A percentile compares a stretch with the other conserved stretches of the same genome.
Conservation (phyloP, 2,113 vertebrate genomes). For the Oncorhynchus keta region DNA sequence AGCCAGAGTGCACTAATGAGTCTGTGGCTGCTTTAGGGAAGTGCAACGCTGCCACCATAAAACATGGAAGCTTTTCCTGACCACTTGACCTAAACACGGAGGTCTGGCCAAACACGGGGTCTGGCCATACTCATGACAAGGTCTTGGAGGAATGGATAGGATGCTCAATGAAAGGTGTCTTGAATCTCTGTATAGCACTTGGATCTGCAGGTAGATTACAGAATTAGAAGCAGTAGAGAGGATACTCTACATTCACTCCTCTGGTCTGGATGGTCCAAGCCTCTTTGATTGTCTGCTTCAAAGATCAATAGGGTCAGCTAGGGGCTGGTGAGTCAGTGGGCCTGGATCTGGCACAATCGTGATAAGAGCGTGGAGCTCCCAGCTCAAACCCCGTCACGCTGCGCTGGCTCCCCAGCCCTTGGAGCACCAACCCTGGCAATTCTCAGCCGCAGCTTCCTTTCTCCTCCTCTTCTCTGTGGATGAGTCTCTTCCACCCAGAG, state of each 20-base stretch:
- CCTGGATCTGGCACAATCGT: background rate
- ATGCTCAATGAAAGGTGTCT: background rate
- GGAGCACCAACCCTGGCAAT: constrained; percentile 36
- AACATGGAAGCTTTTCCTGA: background rate
- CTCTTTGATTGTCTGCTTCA: background rate
- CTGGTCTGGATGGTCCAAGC: background rate
- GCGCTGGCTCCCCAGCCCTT: constrained; percentile 29
- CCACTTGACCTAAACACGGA: background rate
- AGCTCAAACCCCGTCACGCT: background rate
- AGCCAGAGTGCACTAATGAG: background rate
- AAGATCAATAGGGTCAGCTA: background rate
- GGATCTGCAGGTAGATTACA: background rate
- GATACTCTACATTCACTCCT: background rate
- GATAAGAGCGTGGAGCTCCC: constrained; percentile 10
- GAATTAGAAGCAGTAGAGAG: constrained; percentile 5
- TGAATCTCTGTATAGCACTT: background rate
- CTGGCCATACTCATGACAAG: background rate
- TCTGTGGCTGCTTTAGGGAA: constrained; percentile 8
- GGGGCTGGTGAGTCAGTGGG: background rate
- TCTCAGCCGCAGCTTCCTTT: constrained; percentile 21
- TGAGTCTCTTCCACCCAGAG: constrained; percentile 61
- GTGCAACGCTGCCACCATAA: background rate
- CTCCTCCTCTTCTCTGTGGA: constrained; percentile 63
- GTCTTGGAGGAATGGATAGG: background rate
- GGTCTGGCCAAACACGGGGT: too few species aligned